phyloP scores from a whole-genome alignment of 2,113 vertebrate species.

The Mesoclemmys tuberculata region DNA sequence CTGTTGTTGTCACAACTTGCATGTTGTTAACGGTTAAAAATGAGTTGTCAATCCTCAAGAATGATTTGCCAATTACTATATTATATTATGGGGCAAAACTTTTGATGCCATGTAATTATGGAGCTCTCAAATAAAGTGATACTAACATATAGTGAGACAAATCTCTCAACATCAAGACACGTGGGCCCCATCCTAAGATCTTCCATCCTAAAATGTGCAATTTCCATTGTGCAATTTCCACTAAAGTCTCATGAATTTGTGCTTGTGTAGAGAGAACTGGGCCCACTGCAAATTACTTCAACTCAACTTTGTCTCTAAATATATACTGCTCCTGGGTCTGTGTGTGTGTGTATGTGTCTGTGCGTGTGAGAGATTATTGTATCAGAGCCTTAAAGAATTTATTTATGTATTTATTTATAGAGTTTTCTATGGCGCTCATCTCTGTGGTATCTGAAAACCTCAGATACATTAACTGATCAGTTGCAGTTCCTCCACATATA shows the following conservation, averaged over 20 bases:
- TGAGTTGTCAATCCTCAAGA: not conserved
- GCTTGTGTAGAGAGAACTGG: not conserved
- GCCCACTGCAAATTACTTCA: not conserved
- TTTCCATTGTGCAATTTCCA: not conserved
- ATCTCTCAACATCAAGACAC: not conserved
- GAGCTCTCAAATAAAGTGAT: not conserved
- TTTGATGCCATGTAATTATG: not conserved
- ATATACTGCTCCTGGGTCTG: not conserved
- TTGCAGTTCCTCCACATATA: not conserved
- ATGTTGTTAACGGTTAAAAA: not conserved
- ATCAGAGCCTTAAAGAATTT: not conserved
- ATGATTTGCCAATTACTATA: not conserved
- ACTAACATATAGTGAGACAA: not conserved
- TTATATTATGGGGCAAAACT: not conserved
- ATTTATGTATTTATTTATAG: accelerated
- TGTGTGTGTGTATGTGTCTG: not conserved
- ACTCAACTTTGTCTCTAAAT: not conserved
- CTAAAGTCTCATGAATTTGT: not conserved
- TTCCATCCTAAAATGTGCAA: not conserved
- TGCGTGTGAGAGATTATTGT: not conserved
- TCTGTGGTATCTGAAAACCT: not conserved
- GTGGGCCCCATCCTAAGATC: not conserved
- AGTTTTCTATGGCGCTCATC: not conserved
- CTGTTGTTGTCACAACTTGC: not conserved
- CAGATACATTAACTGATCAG: not conserved